Conservation (phyloP, 1,140 invertebrate genomes). For the Drosophila nasuta region DNA sequence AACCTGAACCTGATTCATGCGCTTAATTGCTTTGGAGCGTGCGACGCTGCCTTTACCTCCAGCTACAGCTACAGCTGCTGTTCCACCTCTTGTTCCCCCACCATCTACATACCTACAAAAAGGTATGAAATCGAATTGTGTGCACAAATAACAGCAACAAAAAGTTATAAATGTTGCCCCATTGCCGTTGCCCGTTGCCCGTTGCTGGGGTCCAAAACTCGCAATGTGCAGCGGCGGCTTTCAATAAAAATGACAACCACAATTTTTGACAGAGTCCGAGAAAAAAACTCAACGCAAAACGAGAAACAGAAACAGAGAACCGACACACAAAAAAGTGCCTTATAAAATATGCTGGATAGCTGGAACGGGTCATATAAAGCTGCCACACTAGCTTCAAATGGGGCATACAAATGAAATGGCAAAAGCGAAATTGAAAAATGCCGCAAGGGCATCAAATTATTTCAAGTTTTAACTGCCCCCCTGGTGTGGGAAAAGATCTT, state of each 20-base stretch:
- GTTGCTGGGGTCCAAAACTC: background rate
- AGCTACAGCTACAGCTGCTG: slow-evolving; percentile 15
- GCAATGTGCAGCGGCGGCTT: slow-evolving; percentile 50
- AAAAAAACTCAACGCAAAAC: background rate
- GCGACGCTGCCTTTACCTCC: slow-evolving; percentile 44
- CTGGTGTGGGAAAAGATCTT: slow-evolving; percentile 47
- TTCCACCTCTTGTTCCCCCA: slow-evolving; percentile 3
- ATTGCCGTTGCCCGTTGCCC: slow-evolving; percentile 13
- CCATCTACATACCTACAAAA: slow-evolving; percentile 46
- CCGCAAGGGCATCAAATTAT: slow-evolving; percentile 52
- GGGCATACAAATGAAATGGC: slow-evolving; percentile 53
- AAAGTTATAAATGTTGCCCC: slow-evolving; percentile 56
- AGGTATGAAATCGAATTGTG: slow-evolving; percentile 79
- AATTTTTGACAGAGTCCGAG: slow-evolving; percentile 54
- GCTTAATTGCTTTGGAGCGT: slow-evolving; percentile 83
- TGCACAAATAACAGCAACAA: slow-evolving; percentile 71
- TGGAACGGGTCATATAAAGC: slow-evolving; percentile 48
- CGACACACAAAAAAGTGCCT: slow-evolving; percentile 17
- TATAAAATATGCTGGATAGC: slow-evolving; percentile 61
- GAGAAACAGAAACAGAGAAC: slow-evolving; percentile 12
- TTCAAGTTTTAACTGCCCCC: slow-evolving; percentile 41
- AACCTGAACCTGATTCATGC: slow-evolving; percentile 81
- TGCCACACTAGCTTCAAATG: slow-evolving; percentile 17
- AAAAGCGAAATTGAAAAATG: slow-evolving; percentile 60
- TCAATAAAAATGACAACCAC: slow-evolving; percentile 75